Evolutionary conservation across 2,113 vertebrate species (phyloP).

Genomic region (Azemiops feae): DNA sequence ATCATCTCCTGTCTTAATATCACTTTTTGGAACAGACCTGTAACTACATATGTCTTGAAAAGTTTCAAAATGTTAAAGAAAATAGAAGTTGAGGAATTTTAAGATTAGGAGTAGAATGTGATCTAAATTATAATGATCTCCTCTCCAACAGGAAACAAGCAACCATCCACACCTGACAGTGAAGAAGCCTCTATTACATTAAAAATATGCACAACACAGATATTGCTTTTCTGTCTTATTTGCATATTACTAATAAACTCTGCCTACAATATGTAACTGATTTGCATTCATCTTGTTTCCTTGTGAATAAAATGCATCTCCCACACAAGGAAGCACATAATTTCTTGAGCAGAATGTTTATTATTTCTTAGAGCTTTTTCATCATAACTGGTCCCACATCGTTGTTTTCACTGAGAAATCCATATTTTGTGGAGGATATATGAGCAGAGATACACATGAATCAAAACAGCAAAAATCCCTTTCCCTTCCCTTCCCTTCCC

Average conservation of each 20-base stretch:
- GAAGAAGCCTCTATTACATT: slow-evolving; percentile 58
- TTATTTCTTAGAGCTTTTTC: slow-evolving; percentile 53
- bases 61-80: slow-evolving; percentile 18
- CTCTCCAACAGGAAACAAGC: slow-evolving; percentile 49
- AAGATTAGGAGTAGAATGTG: slow-evolving; percentile 25
- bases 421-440: slow-evolving; percentile 57
- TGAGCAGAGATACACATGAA: slow-evolving; percentile 44
- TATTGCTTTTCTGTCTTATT: slow-evolving; percentile 68
- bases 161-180: slow-evolving; percentile 51
- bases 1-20: not conserved
- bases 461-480: slow-evolving; percentile 49
- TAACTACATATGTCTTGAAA: not conserved
- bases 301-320: slow-evolving; percentile 63
- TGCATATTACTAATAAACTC: slow-evolving; percentile 71
- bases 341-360: slow-evolving; percentile 56
- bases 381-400: slow-evolving; percentile 53
- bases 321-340: slow-evolving; percentile 59
- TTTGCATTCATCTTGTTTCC: slow-evolving; percentile 66
- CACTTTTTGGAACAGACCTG: not conserved
- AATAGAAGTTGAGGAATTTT: slow-evolving; percentile 10
- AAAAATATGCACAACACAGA: slow-evolving; percentile 63
- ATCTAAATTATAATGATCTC: slow-evolving; percentile 45
- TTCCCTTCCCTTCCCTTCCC: slow-evolving; percentile 33
- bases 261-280: slow-evolving; percentile 68
- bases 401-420: slow-evolving; percentile 20